A percentile compares a stretch with the other conserved stretches of the same genome.
Conservation (phyloP, 1,140 invertebrate genomes). For the Cardiocondyla obscurior region DNA sequence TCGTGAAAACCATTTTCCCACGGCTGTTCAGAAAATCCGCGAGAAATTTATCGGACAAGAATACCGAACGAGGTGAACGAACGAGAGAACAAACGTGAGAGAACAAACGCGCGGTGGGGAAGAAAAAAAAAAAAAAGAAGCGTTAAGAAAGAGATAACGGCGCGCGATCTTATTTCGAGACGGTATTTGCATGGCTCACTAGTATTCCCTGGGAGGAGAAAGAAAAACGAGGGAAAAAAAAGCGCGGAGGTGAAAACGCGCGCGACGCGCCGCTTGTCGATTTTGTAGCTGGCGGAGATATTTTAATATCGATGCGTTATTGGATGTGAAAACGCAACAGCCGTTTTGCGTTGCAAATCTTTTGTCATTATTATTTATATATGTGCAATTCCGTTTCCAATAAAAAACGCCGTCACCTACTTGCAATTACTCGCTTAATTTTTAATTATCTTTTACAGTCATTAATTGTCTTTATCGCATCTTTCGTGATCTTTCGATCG, state of each 20-base stretch:
- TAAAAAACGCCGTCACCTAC: no score
- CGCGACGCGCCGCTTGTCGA: slow-evolving; percentile 12
- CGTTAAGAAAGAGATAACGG: slow-evolving; percentile 62
- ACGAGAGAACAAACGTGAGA: slow-evolving; percentile 18
- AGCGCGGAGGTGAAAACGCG: slow-evolving; percentile 52
- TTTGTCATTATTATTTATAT: not conserved
- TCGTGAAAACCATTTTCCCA: slow-evolving; percentile 7
- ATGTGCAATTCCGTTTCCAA: not conserved
- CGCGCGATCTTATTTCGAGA: slow-evolving; percentile 64
- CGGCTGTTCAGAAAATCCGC: slow-evolving; percentile 55
- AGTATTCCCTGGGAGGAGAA: slow-evolving; percentile 54
- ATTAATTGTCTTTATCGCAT: no score
- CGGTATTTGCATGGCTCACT: slow-evolving; percentile 67
- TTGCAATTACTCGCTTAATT: not conserved
- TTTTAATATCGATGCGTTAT: slow-evolving; percentile 49
- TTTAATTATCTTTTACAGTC: not conserved
- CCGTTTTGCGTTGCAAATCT: not conserved
- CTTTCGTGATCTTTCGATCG: no score
- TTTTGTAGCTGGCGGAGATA: slow-evolving; percentile 26
- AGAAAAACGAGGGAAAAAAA: slow-evolving; percentile 37
- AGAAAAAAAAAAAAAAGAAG: slow-evolving; percentile 67
- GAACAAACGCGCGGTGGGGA: slow-evolving; percentile 15
- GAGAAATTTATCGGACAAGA: slow-evolving; percentile 64
- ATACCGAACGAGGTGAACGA: slow-evolving; percentile 58
- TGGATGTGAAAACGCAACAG: not conserved